Conservation (phyloP, 2,113 vertebrate species). For the Amblyornis subalaris region DNA sequence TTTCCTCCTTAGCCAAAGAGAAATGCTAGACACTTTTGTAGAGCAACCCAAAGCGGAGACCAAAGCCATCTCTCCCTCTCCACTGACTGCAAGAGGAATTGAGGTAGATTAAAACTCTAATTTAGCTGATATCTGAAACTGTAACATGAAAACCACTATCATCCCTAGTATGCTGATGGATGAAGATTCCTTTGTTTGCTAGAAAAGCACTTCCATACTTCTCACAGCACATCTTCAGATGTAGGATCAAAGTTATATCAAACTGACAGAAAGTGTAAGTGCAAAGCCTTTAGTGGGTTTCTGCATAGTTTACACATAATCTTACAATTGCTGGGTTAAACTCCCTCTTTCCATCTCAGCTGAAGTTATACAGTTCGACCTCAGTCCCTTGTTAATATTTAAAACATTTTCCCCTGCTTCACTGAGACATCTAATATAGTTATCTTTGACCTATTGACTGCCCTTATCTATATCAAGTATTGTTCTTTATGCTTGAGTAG, state of each 20-base stretch:
- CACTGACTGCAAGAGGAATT: background rate
- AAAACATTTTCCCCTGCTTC: slow-evolving; percentile 11
- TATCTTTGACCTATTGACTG: slow-evolving; percentile 29
- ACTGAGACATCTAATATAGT: background rate
- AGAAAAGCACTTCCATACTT: background rate
- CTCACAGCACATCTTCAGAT: background rate
- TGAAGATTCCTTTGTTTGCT: background rate
- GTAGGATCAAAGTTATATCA: background rate
- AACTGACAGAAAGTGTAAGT: background rate
- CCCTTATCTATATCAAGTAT: background rate
- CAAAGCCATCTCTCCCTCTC: background rate
- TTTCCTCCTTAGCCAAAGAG: background rate
- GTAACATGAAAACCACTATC: background rate
- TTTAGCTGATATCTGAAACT: background rate
- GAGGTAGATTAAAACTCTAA: background rate
- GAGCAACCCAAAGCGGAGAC: background rate
- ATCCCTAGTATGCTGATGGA: background rate
- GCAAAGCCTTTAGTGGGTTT: background rate
- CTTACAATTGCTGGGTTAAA: background rate
- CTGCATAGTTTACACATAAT: background rate
- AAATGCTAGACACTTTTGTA: background rate
- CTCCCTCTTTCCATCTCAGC: background rate
- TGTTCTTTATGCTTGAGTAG: background rate
- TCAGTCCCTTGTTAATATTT: slow-evolving; percentile 10
- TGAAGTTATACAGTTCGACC: background rate